These are phyloP conservation scores for Agrochola lota DNA, from an alignment of 2,888 invertebrate genomes.

Conservation along the genomic window DNA sequence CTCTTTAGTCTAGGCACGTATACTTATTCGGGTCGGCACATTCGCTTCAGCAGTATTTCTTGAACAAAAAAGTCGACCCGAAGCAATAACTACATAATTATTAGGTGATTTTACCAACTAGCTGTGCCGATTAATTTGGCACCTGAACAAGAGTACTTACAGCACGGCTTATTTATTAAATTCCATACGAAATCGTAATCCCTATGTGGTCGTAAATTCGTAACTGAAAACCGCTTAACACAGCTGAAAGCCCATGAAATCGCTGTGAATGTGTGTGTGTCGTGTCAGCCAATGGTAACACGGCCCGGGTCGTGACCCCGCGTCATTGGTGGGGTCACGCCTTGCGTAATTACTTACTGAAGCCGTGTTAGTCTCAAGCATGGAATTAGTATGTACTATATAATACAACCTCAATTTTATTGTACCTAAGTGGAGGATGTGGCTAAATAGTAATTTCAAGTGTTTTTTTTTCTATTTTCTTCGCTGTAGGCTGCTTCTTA, in stretches of 20 bases:
- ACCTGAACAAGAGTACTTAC: not conserved
- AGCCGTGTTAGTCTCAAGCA: conserved; percentile 22
- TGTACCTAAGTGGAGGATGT: not conserved
- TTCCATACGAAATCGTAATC: not conserved
- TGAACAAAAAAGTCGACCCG: not conserved
- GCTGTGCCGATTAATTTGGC: not conserved
- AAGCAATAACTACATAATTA: not conserved
- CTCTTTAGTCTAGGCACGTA: not conserved
- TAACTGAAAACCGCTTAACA: conserved; percentile 27
- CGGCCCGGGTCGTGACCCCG: conserved; percentile 84
- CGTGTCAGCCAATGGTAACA: conserved; percentile 74
- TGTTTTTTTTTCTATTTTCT: not conserved
- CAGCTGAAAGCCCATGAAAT: conserved; percentile 38
- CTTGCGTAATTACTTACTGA: conserved; percentile 79
- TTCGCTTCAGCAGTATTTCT: not conserved
- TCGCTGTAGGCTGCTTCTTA: not conserved
- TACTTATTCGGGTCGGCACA: not conserved
- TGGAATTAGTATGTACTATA: conserved; percentile 3
- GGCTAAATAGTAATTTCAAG: not conserved
- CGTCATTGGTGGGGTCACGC: conserved; percentile 83
- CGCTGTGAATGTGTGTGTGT: conserved; percentile 35
- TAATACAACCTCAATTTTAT: not conserved
- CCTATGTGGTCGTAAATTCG: conserved; percentile 7
- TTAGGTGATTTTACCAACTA: not conserved
- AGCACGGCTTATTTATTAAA: not conserved